These are phyloP conservation scores for Allophyes oxyacanthae DNA, from an alignment of 2,888 invertebrate species.

Conservation along the genomic window DNA sequence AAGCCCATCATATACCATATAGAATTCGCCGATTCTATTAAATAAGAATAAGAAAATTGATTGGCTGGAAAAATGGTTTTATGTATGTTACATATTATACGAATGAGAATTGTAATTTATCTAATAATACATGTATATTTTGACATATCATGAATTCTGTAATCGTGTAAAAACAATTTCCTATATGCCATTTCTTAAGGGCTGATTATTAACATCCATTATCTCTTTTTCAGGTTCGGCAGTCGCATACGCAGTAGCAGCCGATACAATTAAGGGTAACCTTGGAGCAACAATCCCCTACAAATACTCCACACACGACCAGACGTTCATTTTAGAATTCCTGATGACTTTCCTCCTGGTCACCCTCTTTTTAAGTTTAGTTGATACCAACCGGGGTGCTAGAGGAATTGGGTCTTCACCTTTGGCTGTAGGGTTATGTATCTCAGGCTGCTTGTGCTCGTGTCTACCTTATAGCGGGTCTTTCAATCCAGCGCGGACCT, in stretches of 20 bases:
- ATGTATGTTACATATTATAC: too few relatives aligned
- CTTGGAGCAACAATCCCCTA: slow-evolving; percentile 51
- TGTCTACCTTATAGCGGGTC: slow-evolving; percentile 55
- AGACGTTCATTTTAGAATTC: slow-evolving; percentile 55
- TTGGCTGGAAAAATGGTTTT: too few relatives aligned
- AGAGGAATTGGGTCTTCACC: slow-evolving; percentile 60
- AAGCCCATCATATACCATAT: too few relatives aligned
- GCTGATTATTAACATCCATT: too few relatives aligned
- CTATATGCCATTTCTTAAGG: too few relatives aligned
- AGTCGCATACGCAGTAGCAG: slow-evolving; percentile 50
- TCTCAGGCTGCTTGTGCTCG: slow-evolving; percentile 58
- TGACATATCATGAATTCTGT: too few relatives aligned
- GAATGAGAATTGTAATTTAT: too few relatives aligned
- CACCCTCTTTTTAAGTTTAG: slow-evolving; percentile 52
- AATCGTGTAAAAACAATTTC: too few relatives aligned
- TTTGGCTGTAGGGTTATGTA: slow-evolving; percentile 59
- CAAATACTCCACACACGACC: slow-evolving; percentile 21
- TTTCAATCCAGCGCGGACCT: slow-evolving; percentile 57
- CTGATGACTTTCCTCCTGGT: slow-evolving; percentile 61
- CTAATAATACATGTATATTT: too few relatives aligned
- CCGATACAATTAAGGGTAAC: slow-evolving; percentile 29
- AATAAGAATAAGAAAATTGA: too few relatives aligned
- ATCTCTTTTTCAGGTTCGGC: slow-evolving; percentile 52
- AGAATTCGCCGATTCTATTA: too few relatives aligned
- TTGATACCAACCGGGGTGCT: slow-evolving; percentile 52